Conservation (phyloP, 1,140 invertebrate genomes). For the Belonocnema kinseyi region DNA sequence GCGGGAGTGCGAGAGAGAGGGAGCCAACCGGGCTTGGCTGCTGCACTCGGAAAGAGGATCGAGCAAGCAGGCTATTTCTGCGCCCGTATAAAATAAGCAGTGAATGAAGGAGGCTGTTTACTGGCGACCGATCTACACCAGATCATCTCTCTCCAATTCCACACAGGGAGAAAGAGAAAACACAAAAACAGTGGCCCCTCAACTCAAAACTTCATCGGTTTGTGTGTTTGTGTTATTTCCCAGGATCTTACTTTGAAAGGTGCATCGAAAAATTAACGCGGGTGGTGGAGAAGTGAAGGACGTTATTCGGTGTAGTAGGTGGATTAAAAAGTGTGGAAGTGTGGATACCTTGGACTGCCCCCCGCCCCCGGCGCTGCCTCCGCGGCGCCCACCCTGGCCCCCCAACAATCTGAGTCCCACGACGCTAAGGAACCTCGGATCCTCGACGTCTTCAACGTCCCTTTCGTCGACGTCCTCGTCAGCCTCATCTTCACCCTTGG, state of each 20-base stretch:
- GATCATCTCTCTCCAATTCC: slow-evolving; percentile 15
- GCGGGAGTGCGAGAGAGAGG: slow-evolving; percentile 63
- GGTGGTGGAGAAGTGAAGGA: slow-evolving; percentile 57
- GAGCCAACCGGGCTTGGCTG: slow-evolving; percentile 50
- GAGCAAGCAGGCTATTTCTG: slow-evolving; percentile 68
- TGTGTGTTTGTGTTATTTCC: not conserved
- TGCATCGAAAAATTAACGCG: slow-evolving; percentile 38
- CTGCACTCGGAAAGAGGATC: slow-evolving; percentile 46
- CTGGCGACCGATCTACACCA: slow-evolving; percentile 70
- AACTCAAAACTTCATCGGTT: not conserved
- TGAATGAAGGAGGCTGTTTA: slow-evolving; percentile 74
- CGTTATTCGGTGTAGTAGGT: slow-evolving; percentile 61
- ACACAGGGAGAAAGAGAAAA: not conserved
- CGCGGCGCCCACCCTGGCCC: slow-evolving; percentile 74
- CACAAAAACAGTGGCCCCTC: not conserved
- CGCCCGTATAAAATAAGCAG: slow-evolving; percentile 69
- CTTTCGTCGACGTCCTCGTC: slow-evolving; percentile 37
- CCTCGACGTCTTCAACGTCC: slow-evolving; percentile 45
- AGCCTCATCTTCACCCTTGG: no score
- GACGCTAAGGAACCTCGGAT: slow-evolving; percentile 57
- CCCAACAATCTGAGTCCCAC: slow-evolving; percentile 63
- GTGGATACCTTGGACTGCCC: slow-evolving; percentile 74
- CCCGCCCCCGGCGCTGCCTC: slow-evolving; percentile 75
- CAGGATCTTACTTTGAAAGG: not conserved
- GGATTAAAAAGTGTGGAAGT: slow-evolving; percentile 67